Evolutionary conservation across 2,113 vertebrate genomes (phyloP).

Genomic region (Rissa tridactyla): DNA sequence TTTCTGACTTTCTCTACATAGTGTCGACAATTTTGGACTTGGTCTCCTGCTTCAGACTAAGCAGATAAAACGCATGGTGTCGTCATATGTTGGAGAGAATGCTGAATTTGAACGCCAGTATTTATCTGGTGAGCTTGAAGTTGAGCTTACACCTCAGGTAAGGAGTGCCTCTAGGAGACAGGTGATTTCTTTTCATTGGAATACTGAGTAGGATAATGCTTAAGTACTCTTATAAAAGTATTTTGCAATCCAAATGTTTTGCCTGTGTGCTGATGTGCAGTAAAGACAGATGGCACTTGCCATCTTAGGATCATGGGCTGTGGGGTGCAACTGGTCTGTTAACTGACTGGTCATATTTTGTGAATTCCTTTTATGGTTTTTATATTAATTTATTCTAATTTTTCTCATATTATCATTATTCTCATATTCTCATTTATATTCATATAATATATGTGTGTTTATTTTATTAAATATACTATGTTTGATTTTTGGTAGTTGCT

Average conservation of each 20-base stretch:
- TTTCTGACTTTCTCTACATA: slow-evolving; percentile 55
- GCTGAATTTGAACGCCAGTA: slow-evolving; percentile 95
- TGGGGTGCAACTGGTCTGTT: neutral
- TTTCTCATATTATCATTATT: no score
- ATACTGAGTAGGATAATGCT: neutral
- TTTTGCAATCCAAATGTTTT: neutral
- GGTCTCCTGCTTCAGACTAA: slow-evolving; percentile 90
- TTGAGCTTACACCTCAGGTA: slow-evolving; percentile 96
- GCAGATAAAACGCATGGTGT: slow-evolving; percentile 97
- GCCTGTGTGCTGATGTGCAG: neutral
- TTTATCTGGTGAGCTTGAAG: slow-evolving; percentile 92
- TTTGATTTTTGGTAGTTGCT: neutral
- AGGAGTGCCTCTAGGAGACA: neutral
- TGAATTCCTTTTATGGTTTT: neutral
- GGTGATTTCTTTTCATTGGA: neutral
- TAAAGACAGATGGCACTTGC: neutral
- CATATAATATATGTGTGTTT: neutral
- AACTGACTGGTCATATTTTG: fast-evolving
- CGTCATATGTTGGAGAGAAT: slow-evolving; percentile 97
- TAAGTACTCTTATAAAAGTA: neutral
- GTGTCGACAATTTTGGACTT: slow-evolving; percentile 95
- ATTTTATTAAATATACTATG: neutral
- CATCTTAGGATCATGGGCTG: neutral
- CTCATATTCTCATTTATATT: neutral
- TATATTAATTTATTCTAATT: neutral